Evolutionary conservation across 37 sponge, comb jelly and placozoan genomes (phyloP).

Genomic region (Agelas oroides): DNA sequence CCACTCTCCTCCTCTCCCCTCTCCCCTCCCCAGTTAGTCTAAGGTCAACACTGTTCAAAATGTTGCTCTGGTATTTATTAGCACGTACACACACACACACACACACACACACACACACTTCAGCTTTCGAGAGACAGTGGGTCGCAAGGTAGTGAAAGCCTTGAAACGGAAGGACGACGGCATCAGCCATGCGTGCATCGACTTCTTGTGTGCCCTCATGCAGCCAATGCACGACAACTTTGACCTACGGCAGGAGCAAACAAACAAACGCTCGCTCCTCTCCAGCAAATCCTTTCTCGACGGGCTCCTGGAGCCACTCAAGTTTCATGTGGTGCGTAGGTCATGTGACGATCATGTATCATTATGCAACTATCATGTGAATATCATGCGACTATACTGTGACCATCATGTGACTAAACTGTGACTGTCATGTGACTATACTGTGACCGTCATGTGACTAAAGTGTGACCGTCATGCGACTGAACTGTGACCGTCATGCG

Average conservation of each 20-base stretch:
- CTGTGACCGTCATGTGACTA: too few relatives aligned
- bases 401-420: too few relatives aligned
- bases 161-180: slow-evolving; percentile 93
- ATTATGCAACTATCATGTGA: slow-evolving; percentile 12
- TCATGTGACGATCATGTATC: slow-evolving; percentile 1
- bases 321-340: slow-evolving; percentile 68
- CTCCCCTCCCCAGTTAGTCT: too few relatives aligned
- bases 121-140: slow-evolving; percentile 77
- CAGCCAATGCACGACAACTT: slow-evolving; percentile 99
- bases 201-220: slow-evolving; percentile 97
- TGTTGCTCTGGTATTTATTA: too few relatives aligned
- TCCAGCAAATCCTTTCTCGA: slow-evolving; percentile 89
- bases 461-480: too few relatives aligned
- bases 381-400: background rate
- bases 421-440: too few relatives aligned
- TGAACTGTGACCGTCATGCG: too few relatives aligned
- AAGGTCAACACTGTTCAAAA: too few relatives aligned
- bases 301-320: slow-evolving; percentile 78
- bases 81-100: background rate
- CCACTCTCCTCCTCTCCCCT: too few relatives aligned
- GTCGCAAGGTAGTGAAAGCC: slow-evolving; percentile 88
- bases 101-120: too few relatives aligned
- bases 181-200: slow-evolving; percentile 91
- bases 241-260: slow-evolving; percentile 92
- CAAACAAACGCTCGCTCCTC: slow-evolving; percentile 97